Percentiles rank a stretch among this genome's conserved stretches.
Evolutionary conservation across 2,797 vertebrate genomes (phyloP).

Genomic region (Hydrocynus forskahlii): DNA sequence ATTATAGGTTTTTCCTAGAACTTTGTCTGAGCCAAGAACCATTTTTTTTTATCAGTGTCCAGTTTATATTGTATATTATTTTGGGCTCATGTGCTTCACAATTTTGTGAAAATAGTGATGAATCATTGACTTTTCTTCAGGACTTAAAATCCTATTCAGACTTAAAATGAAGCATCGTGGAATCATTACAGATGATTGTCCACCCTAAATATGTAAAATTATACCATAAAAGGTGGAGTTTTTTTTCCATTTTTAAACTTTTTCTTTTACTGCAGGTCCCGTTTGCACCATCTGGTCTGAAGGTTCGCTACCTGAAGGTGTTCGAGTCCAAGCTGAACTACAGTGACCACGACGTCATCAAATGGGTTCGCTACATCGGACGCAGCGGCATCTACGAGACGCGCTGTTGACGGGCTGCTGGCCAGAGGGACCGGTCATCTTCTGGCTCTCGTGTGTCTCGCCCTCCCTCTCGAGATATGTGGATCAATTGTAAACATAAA

Average conservation of each 20-base stretch:
- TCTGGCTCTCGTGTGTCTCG: conserved; percentile 32
- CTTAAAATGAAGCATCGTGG: too few species aligned
- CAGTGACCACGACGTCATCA: conserved; percentile 92
- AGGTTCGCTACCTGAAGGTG: conserved; percentile 92
- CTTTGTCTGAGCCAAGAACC: too few species aligned
- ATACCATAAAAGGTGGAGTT: too few species aligned
- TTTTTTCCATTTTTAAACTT: not conserved
- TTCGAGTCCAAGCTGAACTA: conserved; percentile 94
- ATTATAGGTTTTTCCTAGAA: too few species aligned
- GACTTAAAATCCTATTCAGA: too few species aligned
- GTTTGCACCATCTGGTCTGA: conserved; percentile 88
- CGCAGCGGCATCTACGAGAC: conserved; percentile 91
- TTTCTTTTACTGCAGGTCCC: conserved; percentile 76
- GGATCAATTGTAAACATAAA: conserved; percentile 68
- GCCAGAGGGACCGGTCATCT: conserved; percentile 54
- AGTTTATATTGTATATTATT: too few species aligned
- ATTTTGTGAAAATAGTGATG: too few species aligned
- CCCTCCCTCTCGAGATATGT: conserved; percentile 68
- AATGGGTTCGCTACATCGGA: conserved; percentile 93
- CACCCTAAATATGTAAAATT: too few species aligned
- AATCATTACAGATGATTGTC: too few species aligned
- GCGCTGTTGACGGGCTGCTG: conserved; percentile 79
- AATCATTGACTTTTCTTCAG: too few species aligned
- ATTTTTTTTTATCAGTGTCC: too few species aligned
- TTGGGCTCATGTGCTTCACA: too few species aligned